Percentiles rank a stretch among this genome's conserved stretches.
phyloP scores from a whole-genome alignment of 2,888 invertebrate genomes.

The Melinopterus prodromus region DNA sequence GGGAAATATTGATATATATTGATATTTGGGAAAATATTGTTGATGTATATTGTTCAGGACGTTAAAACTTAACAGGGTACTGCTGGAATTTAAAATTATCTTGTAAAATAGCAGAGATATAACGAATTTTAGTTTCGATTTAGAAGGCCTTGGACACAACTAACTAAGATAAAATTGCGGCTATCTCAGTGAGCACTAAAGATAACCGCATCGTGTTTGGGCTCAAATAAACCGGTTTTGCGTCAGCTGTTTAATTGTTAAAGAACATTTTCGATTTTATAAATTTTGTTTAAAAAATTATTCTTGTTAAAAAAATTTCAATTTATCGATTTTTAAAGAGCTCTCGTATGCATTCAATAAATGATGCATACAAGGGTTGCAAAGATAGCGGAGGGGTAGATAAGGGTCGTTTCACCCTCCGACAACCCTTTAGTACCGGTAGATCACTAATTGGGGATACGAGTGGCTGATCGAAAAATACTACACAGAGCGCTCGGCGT shows the following conservation, averaged over 20 bases:
- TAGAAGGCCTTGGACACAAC: not conserved
- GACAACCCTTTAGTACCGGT: slow-evolving; percentile 17
- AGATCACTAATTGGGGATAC: slow-evolving; percentile 13
- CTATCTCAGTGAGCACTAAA: not conserved
- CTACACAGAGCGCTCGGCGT: not conserved
- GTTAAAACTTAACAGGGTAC: not conserved
- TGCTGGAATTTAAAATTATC: not conserved
- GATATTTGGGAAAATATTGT: not conserved
- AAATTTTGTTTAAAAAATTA: not conserved
- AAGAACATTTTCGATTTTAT: not conserved
- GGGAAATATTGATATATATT: not conserved
- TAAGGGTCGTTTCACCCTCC: slow-evolving; percentile 23
- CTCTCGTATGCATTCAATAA: not conserved
- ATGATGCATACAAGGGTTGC: slow-evolving; percentile 4
- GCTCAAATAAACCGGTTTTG: not conserved
- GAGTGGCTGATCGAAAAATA: slow-evolving; percentile 4
- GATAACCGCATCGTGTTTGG: not conserved
- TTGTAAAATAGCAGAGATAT: not conserved
- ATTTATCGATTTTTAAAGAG: slow-evolving; percentile 4
- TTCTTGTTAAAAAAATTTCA: not conserved
- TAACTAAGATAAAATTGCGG: not conserved
- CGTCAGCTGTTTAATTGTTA: not conserved
- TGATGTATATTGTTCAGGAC: not conserved
- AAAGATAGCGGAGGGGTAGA: slow-evolving; percentile 16
- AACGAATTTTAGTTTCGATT: not conserved